Conservation (phyloP, 1,140 invertebrate species). For the Cheumatopsyche charites region DNA sequence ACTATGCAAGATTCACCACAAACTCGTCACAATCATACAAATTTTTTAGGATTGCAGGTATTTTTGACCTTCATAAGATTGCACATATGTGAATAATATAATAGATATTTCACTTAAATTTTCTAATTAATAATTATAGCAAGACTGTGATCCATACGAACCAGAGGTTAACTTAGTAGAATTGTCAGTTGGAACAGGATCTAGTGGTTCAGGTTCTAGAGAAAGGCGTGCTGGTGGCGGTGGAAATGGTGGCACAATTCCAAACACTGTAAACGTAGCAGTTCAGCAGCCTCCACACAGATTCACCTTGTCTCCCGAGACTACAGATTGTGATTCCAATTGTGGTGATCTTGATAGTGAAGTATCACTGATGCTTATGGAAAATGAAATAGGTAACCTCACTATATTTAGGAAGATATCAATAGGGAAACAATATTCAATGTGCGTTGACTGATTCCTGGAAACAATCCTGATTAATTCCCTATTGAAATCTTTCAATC, state of each 20-base stretch:
- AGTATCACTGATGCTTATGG: conserved; percentile 75
- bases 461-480: neutral
- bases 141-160: conserved; percentile 62
- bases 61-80: neutral
- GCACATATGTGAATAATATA: too few relatives aligned
- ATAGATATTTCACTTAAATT: too few relatives aligned
- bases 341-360: conserved; percentile 84
- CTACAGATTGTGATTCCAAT: conserved; percentile 93
- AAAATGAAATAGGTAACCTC: conserved; percentile 64
- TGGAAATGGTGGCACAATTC: neutral
- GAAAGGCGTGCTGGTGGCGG: conserved; percentile 29
- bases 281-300: conserved; percentile 35
- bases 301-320: conserved; percentile 92
- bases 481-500: neutral
- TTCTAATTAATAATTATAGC: conserved; percentile 38
- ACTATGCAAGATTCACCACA: conserved; percentile 62
- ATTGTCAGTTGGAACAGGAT: conserved; percentile 68
- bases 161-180: conserved; percentile 70
- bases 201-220: conserved; percentile 66
- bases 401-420: conserved; percentile 36
- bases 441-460: neutral
- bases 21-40: conserved; percentile 61
- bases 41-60: conserved; percentile 63
- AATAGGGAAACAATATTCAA: conserved; percentile 51
- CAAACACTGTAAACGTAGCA: neutral